Evolutionary conservation across 2,888 invertebrate species (phyloP).

Genomic region (Nudaria mundana): DNA sequence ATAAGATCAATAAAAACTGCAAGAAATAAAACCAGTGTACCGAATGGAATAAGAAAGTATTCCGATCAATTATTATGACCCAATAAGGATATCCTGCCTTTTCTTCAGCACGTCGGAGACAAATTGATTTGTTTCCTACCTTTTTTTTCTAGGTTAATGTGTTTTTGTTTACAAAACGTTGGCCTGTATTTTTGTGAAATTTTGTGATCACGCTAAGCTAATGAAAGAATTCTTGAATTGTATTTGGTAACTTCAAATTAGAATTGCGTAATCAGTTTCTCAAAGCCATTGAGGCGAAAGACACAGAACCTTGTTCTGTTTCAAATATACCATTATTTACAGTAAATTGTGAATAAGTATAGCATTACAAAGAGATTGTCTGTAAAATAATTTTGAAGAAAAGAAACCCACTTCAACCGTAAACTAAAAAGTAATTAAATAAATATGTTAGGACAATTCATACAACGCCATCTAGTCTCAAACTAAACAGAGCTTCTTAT

Average conservation of each 20-base stretch:
- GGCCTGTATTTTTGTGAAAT: not conserved
- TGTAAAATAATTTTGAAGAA: too few relatives aligned
- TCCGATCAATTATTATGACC: constrained; percentile 15
- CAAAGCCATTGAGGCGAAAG: too few relatives aligned
- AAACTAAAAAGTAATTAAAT: too few relatives aligned
- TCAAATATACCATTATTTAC: too few relatives aligned
- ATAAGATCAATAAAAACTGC: too few relatives aligned
- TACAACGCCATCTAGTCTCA: not conserved
- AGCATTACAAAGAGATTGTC: too few relatives aligned
- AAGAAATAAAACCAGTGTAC: too few relatives aligned
- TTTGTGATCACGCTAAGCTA: not conserved
- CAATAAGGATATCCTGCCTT: constrained; percentile 8
- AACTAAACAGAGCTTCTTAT: not conserved
- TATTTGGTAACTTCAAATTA: not conserved
- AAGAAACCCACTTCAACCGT: too few relatives aligned
- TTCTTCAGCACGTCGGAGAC: constrained; percentile 10
- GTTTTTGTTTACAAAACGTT: constrained; percentile 10
- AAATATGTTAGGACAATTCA: not conserved
- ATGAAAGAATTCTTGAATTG: not conserved
- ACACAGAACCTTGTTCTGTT: too few relatives aligned
- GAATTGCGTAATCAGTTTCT: not conserved
- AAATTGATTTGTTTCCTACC: constrained; percentile 17
- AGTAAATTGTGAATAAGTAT: too few relatives aligned
- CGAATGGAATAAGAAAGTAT: not conserved
- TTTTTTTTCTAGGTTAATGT: constrained; percentile 11